Base-by-base conservation (phyloP, 2,888 invertebrate species). In the Rhamphomyia laevipes region DNA sequence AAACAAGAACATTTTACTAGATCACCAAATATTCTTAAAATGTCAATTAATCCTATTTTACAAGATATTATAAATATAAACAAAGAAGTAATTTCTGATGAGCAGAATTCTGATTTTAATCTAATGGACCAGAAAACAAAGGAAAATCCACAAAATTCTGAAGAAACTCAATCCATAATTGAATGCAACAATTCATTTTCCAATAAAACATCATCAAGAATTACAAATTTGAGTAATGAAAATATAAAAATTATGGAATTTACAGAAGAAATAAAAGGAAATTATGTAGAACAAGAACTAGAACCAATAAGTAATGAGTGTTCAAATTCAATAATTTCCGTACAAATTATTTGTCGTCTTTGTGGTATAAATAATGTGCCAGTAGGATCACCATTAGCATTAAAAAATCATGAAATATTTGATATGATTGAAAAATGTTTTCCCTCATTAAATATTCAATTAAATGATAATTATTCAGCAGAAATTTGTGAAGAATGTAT, bases 361-460 rank as follows among this genome's bases (percentile, higher is more conserved):
- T 68, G 68, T 45, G 69, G 69, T 1, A 50, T 56, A 27, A 27
- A 27, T 27, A 27, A 27, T 27, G 9, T 21, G 3, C 21, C 23
- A n/a, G 7, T 35, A 5, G 35, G 35, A 10, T 35, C 35, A 35
- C 7, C 4, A 9, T 2, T 27, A 9, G 7, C 7, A 27, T 27
- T 27, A 9, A 40, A 62, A 12, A 70, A 66, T 45, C 66, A 64
- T 21, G 68, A 69, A 54, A 58, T 69, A 1, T 69, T 64, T 46
- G 64, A 63, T 10, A 64, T 69, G 63, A 61, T 69, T 27, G 67
- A 69, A 46, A 67, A 68, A 53, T 69, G 69, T 45, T 68, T 69
- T 51, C 69, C 69, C 7, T 65, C 70, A 0, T 53, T 70, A 2
- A 68, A 68, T 47, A 66, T 69, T 27, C 61, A 65, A 38, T 61